Base-by-base conservation (phyloP, 2,113 vertebrate species). In the Pseudopodoces humilis region DNA sequence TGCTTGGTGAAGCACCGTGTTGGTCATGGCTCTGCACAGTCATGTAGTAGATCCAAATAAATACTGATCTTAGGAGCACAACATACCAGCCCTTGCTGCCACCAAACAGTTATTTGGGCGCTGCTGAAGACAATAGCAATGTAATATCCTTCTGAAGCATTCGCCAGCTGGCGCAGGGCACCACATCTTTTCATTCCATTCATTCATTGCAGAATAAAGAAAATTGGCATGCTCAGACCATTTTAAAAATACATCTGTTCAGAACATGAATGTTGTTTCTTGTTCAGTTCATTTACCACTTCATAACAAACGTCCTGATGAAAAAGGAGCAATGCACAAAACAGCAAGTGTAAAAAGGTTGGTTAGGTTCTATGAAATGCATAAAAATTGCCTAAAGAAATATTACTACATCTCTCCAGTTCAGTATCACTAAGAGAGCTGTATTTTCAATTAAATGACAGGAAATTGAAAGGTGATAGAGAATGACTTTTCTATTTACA, bases 231-330 rank as follows among this genome's bases (percentile, higher is more conserved):
- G 59, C 87, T 82, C 37, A 28, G 81, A 62, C 64, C 23, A 5
- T 62, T 86, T 86, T 49, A 64, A 95, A 95, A 94, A 86, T 96
- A 64, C 94, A 88, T 96, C 86, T 96, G 94, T 62, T 88, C 1
- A 1, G 80, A 96, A 81, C 44, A 39, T 17, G 86, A 81, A 22
- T 11, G 6, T 47, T 82, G 47, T 79, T 78, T 86, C 86, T 95
- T 81, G 43, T 86, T 83, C 78, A 53, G 55, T 91, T 90, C 35
- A 6, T 88, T 90, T 96, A 27, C 72, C 37, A 21, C 92, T 95
- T 93, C 64, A 27, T 90, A 83, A 76, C 3, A 13, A 86, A 78
- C 0, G 1, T 77, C 92, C 76, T 88, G 64, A 71, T 62, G 76
- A 76, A 53, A 88, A 70, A 83, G 68, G 59, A 85, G 55, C 2